Conservation (phyloP, 2,113 vertebrate species). For the Psittacula cyanocephala region DNA sequence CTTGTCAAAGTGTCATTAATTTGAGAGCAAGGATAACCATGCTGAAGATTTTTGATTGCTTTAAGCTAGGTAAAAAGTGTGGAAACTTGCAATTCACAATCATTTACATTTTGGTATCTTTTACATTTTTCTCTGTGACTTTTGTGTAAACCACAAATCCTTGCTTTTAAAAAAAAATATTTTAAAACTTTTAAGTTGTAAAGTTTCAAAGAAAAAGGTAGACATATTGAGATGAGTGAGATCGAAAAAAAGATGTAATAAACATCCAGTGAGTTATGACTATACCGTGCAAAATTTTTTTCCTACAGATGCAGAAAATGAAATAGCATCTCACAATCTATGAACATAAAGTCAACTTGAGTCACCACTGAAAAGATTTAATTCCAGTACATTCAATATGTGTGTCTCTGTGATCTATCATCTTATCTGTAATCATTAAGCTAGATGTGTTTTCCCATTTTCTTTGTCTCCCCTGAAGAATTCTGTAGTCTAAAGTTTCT, state of each 20-base stretch:
- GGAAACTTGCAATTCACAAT: background rate
- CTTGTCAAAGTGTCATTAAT: constrained; percentile 51
- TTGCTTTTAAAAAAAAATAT: background rate
- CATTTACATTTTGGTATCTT: background rate
- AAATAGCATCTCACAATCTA: background rate
- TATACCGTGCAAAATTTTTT: background rate
- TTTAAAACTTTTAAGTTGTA: background rate
- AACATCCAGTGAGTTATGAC: background rate
- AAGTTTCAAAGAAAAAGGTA: background rate
- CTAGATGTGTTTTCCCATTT: background rate
- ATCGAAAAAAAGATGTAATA: background rate
- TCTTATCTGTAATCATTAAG: background rate
- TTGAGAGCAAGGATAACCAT: background rate
- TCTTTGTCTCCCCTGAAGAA: background rate
- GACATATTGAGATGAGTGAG: background rate
- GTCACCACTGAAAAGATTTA: background rate
- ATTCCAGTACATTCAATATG: background rate
- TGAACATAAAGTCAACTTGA: background rate
- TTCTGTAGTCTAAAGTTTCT: background rate
- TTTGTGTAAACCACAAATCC: background rate
- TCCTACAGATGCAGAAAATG: background rate
- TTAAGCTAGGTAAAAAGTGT: background rate
- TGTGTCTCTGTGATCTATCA: background rate
- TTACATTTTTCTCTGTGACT: background rate
- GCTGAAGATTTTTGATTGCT: constrained; percentile 56